Evolutionary conservation across 2,888 invertebrate species (phyloP).

Genomic region (Melinaea menophilus): DNA sequence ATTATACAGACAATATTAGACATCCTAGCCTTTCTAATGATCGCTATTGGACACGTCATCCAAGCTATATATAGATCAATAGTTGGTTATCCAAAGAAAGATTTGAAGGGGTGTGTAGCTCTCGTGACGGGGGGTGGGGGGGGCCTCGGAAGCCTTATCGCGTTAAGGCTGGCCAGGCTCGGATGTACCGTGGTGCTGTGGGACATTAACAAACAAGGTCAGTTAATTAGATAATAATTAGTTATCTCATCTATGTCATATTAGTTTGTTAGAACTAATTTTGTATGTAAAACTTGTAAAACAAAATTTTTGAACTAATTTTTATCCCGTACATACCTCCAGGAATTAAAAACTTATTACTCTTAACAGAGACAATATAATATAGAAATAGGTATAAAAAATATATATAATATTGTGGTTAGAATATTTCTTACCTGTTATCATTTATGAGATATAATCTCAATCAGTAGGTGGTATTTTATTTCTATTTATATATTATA

Average conservation of each 20-base stretch:
- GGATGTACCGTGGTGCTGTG: conserved; percentile 90
- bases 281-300: neutral
- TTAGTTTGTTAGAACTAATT: neutral
- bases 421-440: too few relatives aligned
- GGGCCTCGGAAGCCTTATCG: conserved; percentile 88
- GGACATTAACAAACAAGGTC: conserved; percentile 92
- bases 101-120: conserved; percentile 85
- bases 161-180: conserved; percentile 84
- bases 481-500: too few relatives aligned
- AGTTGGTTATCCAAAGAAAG: conserved; percentile 81
- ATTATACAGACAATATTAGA: conserved; percentile 77
- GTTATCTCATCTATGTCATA: neutral
- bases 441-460: too few relatives aligned
- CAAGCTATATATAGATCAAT: conserved; percentile 79
- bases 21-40: conserved; percentile 73
- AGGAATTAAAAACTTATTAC: too few relatives aligned
- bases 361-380: too few relatives aligned
- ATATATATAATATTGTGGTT: too few relatives aligned
- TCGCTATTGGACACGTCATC: conserved; percentile 68
- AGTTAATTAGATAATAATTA: conserved; percentile 43
- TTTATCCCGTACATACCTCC: too few relatives aligned
- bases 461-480: too few relatives aligned
- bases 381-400: too few relatives aligned
- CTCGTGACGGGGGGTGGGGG: conserved; percentile 94
- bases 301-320: too few relatives aligned